Percentiles rank a stretch among this genome's conserved stretches.
These are phyloP conservation scores for Lysiphlebus fabarum DNA, from an alignment of 1,140 invertebrate genomes.

Conservation along the genomic window DNA sequence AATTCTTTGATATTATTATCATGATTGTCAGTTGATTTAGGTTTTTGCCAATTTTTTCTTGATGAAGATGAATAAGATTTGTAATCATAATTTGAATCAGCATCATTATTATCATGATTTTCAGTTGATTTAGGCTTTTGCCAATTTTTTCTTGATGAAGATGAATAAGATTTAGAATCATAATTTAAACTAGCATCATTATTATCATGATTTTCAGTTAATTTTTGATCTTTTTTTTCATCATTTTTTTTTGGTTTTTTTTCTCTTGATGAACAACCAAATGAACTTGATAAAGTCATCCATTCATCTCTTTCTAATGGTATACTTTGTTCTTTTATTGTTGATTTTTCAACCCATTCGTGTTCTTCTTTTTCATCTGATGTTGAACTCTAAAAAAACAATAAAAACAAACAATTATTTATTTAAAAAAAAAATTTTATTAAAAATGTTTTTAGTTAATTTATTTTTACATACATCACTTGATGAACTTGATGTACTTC, in stretches of 20 bases:
- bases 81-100: slow-evolving; percentile 1
- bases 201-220: no score
- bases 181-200: slow-evolving; percentile 16
- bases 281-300: slow-evolving; percentile 50
- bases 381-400: slow-evolving; percentile 20
- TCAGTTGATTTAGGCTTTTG: slow-evolving; percentile 29
- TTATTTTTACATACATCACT: slow-evolving; percentile 29
- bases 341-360: slow-evolving; percentile 59
- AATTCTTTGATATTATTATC: slow-evolving; percentile 17
- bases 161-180: slow-evolving; percentile 19
- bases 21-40: slow-evolving; percentile 21
- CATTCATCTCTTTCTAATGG: slow-evolving; percentile 50
- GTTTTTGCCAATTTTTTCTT: slow-evolving; percentile 39
- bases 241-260: slow-evolving; percentile 44
- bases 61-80: slow-evolving; percentile 14
- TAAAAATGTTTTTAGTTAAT: not conserved
- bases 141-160: slow-evolving; percentile 35
- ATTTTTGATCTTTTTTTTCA: slow-evolving; percentile 58
- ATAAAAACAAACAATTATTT: slow-evolving; percentile 4
- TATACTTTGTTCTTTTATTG: slow-evolving; percentile 32
- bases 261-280: slow-evolving; percentile 46
- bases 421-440: slow-evolving; percentile 8
- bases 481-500: slow-evolving; percentile 26
- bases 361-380: slow-evolving; percentile 38
- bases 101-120: slow-evolving; percentile 29